Percentiles rank a stretch among this genome's conserved stretches.
Evolutionary conservation across 2,888 invertebrate genomes (phyloP).

Genomic region (Panzeria rudis): DNA sequence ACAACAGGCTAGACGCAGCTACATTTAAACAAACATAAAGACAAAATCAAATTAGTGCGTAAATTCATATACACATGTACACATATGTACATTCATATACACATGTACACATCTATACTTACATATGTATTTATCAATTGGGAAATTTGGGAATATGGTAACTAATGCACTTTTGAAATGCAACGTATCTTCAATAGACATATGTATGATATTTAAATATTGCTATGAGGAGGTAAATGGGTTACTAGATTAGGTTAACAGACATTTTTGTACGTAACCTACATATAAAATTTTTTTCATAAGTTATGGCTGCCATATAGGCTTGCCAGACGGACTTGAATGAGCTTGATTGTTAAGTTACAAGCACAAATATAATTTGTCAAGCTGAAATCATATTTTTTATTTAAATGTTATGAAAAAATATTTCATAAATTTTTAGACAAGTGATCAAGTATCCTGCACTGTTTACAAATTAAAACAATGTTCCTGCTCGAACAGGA

Average conservation of each 20-base stretch:
- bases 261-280: not conserved
- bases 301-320: too few relatives aligned
- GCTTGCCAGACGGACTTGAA: too few relatives aligned
- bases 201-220: not conserved
- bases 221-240: slow-evolving; percentile 2
- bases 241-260: slow-evolving; percentile 61
- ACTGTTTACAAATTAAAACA: too few relatives aligned
- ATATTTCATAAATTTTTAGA: too few relatives aligned
- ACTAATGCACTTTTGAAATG: not conserved
- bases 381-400: too few relatives aligned
- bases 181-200: not conserved
- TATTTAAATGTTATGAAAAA: too few relatives aligned
- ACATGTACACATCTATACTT: not conserved
- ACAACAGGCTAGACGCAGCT: not conserved
- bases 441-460: too few relatives aligned
- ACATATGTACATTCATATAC: not conserved
- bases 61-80: not conserved
- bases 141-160: slow-evolving; percentile 3
- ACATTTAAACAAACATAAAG: slow-evolving; percentile 8
- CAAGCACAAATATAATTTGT: too few relatives aligned
- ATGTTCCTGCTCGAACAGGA: too few relatives aligned
- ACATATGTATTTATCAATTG: not conserved
- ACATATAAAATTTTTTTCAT: not conserved
- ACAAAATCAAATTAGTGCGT: slow-evolving; percentile 3
- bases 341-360: too few relatives aligned